Base-by-base conservation (phyloP, 2,888 invertebrate genomes). In the Crepidodera aurea region DNA sequence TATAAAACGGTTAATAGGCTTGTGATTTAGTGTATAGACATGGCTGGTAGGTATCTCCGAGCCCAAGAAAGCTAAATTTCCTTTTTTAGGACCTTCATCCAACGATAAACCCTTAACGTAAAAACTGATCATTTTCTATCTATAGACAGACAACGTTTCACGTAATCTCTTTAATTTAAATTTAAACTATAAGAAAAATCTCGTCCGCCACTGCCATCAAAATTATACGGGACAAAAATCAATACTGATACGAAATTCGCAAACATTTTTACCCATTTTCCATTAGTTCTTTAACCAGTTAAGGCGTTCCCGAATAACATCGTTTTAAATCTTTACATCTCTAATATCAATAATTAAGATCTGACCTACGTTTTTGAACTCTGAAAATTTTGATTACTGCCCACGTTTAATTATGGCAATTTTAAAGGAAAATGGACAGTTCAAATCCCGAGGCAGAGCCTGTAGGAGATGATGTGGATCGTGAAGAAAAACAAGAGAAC, bases 401-500 rank as follows among this genome's bases (percentile, higher is more conserved):
- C 56, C 39, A 50, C 57, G n/a, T 55, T 50, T 48, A 48, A 58
- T 54, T 15, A 62, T 62, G 62, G 22, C 12, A 58, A 46, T 13
- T 58, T 62, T 58, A 29, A 62, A 58, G 58, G 44, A 54, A 54
- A 12, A 62, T 62, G 62, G 62, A 62, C 54, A 58, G 48, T 42
- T 39, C 40, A 13, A 48, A n/a, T 25, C 4, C 25, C 5, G 39
- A 32, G 4, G 7, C 16, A 10, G 51, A 22, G 16, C 8, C 29
- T 40, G 16, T 7, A 18, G 40, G 16, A 12, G 5, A 18, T 40
- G 37, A 44, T 1, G 25, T 29, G 32, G 34, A 37, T 8, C 22
- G 46, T 54, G 58, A 62, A n/a, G 27, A 58, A 15, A 16, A 40
- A 19, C 8, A 44, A 32, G 37, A 46, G n/a, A 40, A 25, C 4